phyloP scores from a whole-genome alignment of 2,888 invertebrate species.

The Heterodera filipjevi region DNA sequence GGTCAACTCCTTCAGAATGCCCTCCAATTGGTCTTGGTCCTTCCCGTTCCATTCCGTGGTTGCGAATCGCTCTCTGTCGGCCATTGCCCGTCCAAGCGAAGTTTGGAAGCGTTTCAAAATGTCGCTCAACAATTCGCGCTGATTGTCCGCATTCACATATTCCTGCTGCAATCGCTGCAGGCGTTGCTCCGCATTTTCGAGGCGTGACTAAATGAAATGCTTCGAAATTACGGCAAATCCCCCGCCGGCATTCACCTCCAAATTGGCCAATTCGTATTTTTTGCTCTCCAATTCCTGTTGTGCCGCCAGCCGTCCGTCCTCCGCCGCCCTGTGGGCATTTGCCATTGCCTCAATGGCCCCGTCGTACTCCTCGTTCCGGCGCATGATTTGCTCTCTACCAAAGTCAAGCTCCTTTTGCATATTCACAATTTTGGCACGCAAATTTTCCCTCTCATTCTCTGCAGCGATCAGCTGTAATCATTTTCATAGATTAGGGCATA shows the following conservation, averaged over 20 bases:
- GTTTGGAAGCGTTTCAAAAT: conserved; percentile 62
- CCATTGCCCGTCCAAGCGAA: conserved; percentile 56
- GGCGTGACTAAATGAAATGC: conserved; percentile 47
- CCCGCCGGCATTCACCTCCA: conserved; percentile 46
- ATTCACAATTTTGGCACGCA: conserved; percentile 53
- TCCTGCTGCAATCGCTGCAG: conserved; percentile 60
- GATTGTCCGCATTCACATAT: conserved; percentile 60
- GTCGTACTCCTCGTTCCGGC: conserved; percentile 63
- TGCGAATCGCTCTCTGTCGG: conserved; percentile 33
- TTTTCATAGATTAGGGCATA: no score
- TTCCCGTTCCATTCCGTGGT: conserved; percentile 36
- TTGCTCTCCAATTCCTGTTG: conserved; percentile 57
- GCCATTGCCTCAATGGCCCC: conserved; percentile 59
- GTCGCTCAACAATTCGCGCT: conserved; percentile 58
- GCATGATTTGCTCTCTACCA: conserved; percentile 61
- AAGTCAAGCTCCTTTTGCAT: conserved; percentile 61
- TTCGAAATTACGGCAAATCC: background rate
- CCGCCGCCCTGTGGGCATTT: conserved; percentile 58
- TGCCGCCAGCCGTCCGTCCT: conserved; percentile 62
- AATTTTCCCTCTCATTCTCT: conserved; percentile 57
- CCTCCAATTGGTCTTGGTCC: conserved; percentile 56
- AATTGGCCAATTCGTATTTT: conserved; percentile 62
- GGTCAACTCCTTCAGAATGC: conserved; percentile 56
- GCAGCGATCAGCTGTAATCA: conserved; percentile 53
- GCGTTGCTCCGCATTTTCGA: conserved; percentile 62